Conservation (phyloP, 2,113 vertebrate species). For the Pelodiscus sinensis region DNA sequence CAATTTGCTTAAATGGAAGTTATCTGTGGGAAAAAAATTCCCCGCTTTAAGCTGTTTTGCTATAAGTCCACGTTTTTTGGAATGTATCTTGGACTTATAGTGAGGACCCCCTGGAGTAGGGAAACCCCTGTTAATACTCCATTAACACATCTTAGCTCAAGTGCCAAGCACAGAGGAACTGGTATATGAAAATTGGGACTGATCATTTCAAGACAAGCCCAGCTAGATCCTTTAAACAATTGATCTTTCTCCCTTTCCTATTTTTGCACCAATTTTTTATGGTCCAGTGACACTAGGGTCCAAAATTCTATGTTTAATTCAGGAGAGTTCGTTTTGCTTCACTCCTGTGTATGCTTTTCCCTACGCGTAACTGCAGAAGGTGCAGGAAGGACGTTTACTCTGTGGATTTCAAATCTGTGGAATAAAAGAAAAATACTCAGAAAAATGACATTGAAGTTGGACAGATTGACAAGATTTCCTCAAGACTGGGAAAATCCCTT, state of each 20-base stretch:
- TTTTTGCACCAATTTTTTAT: not conserved
- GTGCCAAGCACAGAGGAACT: not conserved
- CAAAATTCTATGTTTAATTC: not conserved
- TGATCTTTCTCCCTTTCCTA: not conserved
- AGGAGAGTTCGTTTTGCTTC: not conserved
- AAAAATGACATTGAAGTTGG: not conserved
- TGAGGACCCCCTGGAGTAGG: not conserved
- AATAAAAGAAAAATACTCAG: not conserved
- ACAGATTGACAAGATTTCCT: not conserved
- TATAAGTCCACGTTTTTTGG: no score
- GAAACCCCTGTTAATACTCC: not conserved
- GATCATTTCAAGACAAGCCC: not conserved
- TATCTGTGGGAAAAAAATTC: no score
- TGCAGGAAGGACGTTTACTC: not conserved
- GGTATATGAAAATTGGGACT: not conserved
- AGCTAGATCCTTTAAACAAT: not conserved
- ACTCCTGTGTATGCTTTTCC: not conserved
- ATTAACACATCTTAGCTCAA: not conserved
- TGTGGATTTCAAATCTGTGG: not conserved
- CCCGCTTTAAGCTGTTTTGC: no score
- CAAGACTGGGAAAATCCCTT: not conserved
- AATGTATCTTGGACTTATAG: no score
- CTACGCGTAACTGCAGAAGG: not conserved
- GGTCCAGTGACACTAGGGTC: not conserved
- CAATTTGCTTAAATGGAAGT: no score